phyloP scores from a whole-genome alignment of 2,888 invertebrate species.

The Hybos culiciformis region DNA sequence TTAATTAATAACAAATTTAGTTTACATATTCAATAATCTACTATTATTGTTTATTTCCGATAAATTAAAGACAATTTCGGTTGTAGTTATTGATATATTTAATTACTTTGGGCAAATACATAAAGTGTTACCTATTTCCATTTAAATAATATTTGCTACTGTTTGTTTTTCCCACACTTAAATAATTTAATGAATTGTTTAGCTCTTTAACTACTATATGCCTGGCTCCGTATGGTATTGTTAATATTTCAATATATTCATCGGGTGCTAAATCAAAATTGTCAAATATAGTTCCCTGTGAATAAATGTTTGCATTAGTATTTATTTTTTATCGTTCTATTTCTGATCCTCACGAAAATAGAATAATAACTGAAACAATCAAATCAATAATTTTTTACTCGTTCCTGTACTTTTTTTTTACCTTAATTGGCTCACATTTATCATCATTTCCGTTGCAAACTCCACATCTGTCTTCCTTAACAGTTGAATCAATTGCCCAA shows the following conservation, averaged over 20 bases:
- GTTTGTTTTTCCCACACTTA: conserved; percentile 60
- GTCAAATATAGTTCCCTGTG: conserved; percentile 29
- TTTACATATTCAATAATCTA: no score
- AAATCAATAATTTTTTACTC: neutral
- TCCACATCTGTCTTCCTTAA: conserved; percentile 72
- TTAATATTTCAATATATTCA: conserved; percentile 45
- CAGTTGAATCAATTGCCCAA: conserved; percentile 68
- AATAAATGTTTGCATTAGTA: no score
- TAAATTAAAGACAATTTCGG: no score
- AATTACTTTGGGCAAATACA: neutral
- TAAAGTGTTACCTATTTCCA: conserved; percentile 51
- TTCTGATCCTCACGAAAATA: neutral
- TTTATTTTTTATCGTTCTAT: neutral
- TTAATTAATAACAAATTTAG: no score
- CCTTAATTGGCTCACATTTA: conserved; percentile 58
- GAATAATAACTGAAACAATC: neutral
- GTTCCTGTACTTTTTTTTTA: conserved; percentile 10
- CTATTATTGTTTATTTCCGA: no score
- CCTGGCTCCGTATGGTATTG: conserved; percentile 64
- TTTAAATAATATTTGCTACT: conserved; percentile 62
- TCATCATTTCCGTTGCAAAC: conserved; percentile 74
- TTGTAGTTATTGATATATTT: no score
- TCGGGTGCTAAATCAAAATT: conserved; percentile 44
- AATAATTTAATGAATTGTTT: conserved; percentile 60
- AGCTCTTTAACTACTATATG: conserved; percentile 67